phyloP scores from a whole-genome alignment of 2,113 vertebrate genomes.

The Galemys pyrenaicus region DNA sequence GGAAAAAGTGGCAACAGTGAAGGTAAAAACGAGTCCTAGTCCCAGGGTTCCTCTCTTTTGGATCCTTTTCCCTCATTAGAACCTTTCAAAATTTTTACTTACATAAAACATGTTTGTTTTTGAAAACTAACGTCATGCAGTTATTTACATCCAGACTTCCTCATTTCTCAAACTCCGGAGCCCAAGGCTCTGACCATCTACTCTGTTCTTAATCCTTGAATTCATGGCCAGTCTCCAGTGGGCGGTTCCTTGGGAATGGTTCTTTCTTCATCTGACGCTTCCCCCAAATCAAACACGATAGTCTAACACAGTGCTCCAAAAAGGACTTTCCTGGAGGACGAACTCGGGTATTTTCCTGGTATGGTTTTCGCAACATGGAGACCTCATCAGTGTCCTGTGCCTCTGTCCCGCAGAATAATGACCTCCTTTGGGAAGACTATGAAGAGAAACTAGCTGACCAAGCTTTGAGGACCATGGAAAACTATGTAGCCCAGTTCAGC shows the following conservation, averaged over 20 bases:
- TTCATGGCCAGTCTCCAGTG: not conserved
- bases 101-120: conserved; percentile 1
- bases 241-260: not conserved
- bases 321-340: not conserved
- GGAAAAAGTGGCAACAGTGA: not conserved
- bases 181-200: not conserved
- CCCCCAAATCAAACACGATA: not conserved
- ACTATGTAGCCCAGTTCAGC: conserved; percentile 93
- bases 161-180: not conserved
- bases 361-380: not conserved
- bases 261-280: not conserved
- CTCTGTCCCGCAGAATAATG: conserved; percentile 88
- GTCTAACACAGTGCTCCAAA: not conserved
- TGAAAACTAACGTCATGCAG: not conserved
- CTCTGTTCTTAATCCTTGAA: not conserved
- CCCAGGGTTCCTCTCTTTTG: not conserved
- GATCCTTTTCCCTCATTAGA: not conserved
- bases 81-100: not conserved
- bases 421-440: conserved; percentile 96
- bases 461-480: conserved; percentile 92
- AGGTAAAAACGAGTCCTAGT: not conserved
- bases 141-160: not conserved
- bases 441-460: conserved; percentile 94
- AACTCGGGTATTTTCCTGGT: not conserved
- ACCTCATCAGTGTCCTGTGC: conserved; percentile 12